These are phyloP conservation scores for Acanthurus tractus DNA, from an alignment of 2,797 vertebrate genomes.

Conservation along the genomic window DNA sequence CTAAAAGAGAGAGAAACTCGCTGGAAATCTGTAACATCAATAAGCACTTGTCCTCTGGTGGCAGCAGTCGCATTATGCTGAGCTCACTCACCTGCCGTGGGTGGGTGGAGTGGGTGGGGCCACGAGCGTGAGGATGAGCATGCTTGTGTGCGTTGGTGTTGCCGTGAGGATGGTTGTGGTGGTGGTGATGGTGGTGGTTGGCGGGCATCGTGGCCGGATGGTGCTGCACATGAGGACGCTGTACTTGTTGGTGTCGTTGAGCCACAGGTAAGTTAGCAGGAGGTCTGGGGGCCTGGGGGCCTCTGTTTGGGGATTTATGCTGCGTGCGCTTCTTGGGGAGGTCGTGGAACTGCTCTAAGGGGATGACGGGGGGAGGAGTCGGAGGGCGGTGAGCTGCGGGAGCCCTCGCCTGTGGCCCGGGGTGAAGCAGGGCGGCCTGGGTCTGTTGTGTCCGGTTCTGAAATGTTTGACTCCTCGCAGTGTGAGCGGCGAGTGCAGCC, in stretches of 20 bases:
- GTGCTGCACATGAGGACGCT: constrained; percentile 37
- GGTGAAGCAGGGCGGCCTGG: constrained; percentile 69
- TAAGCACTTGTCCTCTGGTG: constrained; percentile 44
- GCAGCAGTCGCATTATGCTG: constrained; percentile 12
- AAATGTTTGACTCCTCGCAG: constrained; percentile 64
- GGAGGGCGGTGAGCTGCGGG: constrained; percentile 58
- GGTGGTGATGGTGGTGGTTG: constrained; percentile 61
- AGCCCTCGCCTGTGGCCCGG: constrained; percentile 31
- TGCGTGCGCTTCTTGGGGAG: constrained; percentile 72
- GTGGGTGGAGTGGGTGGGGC: constrained; percentile 59
- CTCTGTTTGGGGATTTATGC: constrained; percentile 56
- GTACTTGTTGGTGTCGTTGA: constrained; percentile 52
- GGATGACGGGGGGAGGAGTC: constrained; percentile 79
- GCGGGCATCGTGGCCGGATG: constrained; percentile 24
- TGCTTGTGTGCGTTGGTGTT: constrained; percentile 48
- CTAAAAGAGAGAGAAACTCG: neutral
- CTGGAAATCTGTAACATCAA: constrained; percentile 25
- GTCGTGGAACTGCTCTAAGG: constrained; percentile 73
- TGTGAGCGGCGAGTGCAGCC: constrained; percentile 75
- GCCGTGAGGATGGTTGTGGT: constrained; percentile 16
- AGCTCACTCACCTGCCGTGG: constrained; percentile 75
- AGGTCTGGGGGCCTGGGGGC: constrained; percentile 54
- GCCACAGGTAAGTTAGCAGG: constrained; percentile 61
- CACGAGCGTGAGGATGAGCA: constrained; percentile 17
- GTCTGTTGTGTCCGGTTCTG: constrained; percentile 77